These are phyloP conservation scores for Quadroppia sp. DNA, from an alignment of 2,888 invertebrate genomes.

Conservation along the genomic window DNA sequence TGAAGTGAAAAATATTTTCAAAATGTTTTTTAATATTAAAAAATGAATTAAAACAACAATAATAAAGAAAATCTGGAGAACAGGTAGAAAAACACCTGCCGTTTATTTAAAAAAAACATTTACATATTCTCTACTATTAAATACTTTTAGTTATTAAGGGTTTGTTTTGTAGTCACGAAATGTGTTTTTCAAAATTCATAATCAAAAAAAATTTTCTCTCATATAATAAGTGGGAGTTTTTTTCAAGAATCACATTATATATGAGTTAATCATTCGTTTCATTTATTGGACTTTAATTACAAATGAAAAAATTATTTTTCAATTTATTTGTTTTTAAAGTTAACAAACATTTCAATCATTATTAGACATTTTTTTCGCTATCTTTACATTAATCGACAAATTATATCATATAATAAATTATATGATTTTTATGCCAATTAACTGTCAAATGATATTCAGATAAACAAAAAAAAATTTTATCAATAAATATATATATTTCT, in stretches of 20 bases:
- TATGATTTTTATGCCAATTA: too few relatives aligned
- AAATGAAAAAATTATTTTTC: background rate
- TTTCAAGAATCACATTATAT: background rate
- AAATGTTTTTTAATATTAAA: background rate
- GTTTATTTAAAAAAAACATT: background rate
- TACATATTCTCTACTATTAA: background rate
- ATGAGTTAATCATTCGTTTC: background rate
- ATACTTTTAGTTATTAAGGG: constrained; percentile 6
- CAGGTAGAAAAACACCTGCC: constrained; percentile 1
- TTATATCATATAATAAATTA: too few relatives aligned
- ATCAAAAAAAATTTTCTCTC: too few relatives aligned
- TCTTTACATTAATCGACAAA: too few relatives aligned
- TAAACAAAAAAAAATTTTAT: too few relatives aligned
- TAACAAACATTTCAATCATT: too few relatives aligned
- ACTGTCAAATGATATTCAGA: too few relatives aligned
- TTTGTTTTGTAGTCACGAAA: constrained; percentile 12
- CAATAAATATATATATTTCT: too few relatives aligned
- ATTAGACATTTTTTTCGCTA: too few relatives aligned
- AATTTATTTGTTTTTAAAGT: too few relatives aligned
- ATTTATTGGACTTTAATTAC: background rate
- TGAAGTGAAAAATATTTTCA: background rate
- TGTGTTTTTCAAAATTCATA: background rate
- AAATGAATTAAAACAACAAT: background rate
- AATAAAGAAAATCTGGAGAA: background rate
- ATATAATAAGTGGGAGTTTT: constrained; percentile 1